These are phyloP conservation scores for Lypha dubia DNA, from an alignment of 2,888 invertebrate genomes.

Conservation along the genomic window DNA sequence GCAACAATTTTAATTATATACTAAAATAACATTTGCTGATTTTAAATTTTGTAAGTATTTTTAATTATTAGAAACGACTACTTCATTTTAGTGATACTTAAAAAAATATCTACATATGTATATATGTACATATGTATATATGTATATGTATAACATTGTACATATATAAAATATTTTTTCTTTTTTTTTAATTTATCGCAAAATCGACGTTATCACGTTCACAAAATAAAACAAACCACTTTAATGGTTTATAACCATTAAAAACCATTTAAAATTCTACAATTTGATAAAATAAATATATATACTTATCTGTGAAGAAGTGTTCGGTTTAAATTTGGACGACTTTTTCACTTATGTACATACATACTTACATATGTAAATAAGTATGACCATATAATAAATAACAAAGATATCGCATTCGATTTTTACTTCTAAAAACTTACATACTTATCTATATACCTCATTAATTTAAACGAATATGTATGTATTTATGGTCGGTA, in stretches of 20 bases:
- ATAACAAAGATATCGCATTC: too few species aligned
- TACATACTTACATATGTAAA: too few species aligned
- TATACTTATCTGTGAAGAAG: background rate
- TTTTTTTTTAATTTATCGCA: too few species aligned
- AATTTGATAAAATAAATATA: slow-evolving; percentile 19
- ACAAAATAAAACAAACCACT: slow-evolving; percentile 21
- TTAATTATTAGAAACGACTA: slow-evolving; percentile 31
- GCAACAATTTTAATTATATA: slow-evolving; percentile 33
- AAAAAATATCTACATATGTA: too few species aligned
- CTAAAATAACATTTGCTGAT: slow-evolving; percentile 50
- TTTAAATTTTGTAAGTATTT: slow-evolving; percentile 39
- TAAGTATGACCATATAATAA: too few species aligned
- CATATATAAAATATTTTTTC: background rate
- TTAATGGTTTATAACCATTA: slow-evolving; percentile 22
- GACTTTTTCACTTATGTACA: too few species aligned
- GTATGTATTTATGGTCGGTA: background rate
- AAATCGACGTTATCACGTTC: slow-evolving; percentile 43
- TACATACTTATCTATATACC: too few species aligned
- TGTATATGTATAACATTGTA: too few species aligned
- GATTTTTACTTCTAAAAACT: too few species aligned
- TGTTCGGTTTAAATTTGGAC: background rate
- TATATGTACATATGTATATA: too few species aligned
- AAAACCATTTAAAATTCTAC: slow-evolving; percentile 16
- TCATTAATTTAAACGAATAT: background rate
- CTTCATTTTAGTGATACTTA: slow-evolving; percentile 1